Evolutionary conservation across 2,888 invertebrate species (phyloP), one percentile per base, ranked within the genome.

Genomic region (Drosophila ustulata): DNA sequence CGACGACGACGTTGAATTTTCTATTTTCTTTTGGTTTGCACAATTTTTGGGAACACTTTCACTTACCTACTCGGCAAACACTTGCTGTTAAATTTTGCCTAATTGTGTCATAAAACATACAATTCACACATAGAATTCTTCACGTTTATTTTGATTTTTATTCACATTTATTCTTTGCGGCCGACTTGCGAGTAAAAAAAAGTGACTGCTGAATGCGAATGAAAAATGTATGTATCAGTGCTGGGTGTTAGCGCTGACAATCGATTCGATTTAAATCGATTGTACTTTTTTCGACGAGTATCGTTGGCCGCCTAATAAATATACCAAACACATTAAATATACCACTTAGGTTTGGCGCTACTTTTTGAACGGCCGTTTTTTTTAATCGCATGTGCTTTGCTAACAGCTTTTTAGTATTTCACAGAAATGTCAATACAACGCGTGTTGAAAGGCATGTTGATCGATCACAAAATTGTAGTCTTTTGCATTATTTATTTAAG

Each of bases 141-240:
- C 72, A 74, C 78, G 76, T 76, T 76, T 76, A 75, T 74, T 73
- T 78, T 70, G 69, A 70, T 66, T 69, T 77, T 78, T 61, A 65
- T 71, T 66, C 78, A 72, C 76, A 78, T 77, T 77, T 76, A 78
- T 78, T 78, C 79, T 80, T 79, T 85, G 82, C 82, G 82, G 82
- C 73, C 83, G 78, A 82, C 74, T 83, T 76, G 83, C 86, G 83
- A 83, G 83, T 80, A 80, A 80, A 83, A 83, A 78, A 78, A 78
- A 78, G 78, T 78, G 78, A 78, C 78, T 78, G 74, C 74, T 75
- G 66, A 68, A 66, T 71, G 47, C 65, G 71, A 68, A 64, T 70
- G 83, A 74, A 83, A 83, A 85, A 80, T 82, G 83, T 82, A 78
- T 83, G 78, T 83, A 85, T 82, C 81, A 75, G 62, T 63, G 18